Evolutionary conservation across 2,888 invertebrate species (phyloP), one percentile per base, ranked within the genome.

Genomic region (Machimus atricapillus): DNA sequence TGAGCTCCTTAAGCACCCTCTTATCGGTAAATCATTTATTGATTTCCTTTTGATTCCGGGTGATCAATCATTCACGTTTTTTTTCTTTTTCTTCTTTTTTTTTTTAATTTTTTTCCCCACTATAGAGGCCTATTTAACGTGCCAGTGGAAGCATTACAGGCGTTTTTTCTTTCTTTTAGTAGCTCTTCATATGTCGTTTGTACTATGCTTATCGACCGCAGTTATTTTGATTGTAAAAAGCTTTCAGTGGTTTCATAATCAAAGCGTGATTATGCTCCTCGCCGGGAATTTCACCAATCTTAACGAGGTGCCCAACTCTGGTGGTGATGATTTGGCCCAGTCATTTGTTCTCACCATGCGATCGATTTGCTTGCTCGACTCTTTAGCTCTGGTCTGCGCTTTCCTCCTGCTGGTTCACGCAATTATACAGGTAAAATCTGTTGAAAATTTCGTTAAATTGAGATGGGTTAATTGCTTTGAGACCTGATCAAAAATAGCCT

Each of bases 101-200:
- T 27, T 1, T 14, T 3, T 5, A 7, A 12, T 12, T 27, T 66
- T 66, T 66, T 2, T 46, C 7, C 52, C 52, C n/a, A 12, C 34
- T 88, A 7, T 85, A 91, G 93, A 93, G 89, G 90, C 92, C 12
- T 94, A 93, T 89, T 91, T 94, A 46, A 91, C 91, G 40, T 90
- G 94, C 37, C 94, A 94, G 90, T 94, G 94, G 94, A 89, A 91
- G n/a, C 92, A 91, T 89, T 92, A 94, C 27, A 91, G 93, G 74
- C 90, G 91, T 76, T 93, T 94, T 88, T 94, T 94, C 89, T 93
- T 92, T 86, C 88, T 92, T 31, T 90, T 93, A 79, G 91, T 93
- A 9, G 88, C 90, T 27, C 89, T 92, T 27, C 93, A 93, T 87
- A 89, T 91, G 2, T 88, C 91, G 12, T 93, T 93, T 88, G 93